Conservation (phyloP, 2,888 invertebrate species). For the Julus scandinavius region DNA sequence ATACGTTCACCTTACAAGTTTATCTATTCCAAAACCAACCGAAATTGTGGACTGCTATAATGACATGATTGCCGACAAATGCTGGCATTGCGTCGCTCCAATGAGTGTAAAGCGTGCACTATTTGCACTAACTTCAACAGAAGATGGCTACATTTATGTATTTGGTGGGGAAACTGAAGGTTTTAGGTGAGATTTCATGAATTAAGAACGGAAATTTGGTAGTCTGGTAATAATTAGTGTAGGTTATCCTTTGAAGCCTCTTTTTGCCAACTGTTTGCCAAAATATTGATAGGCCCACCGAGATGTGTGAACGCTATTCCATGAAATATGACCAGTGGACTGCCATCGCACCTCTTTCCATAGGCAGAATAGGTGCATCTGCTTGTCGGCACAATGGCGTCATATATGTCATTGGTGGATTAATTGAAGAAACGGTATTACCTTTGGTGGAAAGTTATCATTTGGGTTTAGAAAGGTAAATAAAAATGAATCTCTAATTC, state of each 20-base stretch:
- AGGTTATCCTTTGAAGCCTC: too few relatives aligned
- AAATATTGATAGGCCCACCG: not conserved
- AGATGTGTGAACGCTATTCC: constrained; percentile 42
- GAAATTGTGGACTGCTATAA: constrained; percentile 37
- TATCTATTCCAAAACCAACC: constrained; percentile 30
- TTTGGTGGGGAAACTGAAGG: constrained; percentile 49
- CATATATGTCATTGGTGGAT: constrained; percentile 36
- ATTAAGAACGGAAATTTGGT: too few relatives aligned
- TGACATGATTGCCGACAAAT: not conserved
- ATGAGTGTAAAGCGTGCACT: not conserved
- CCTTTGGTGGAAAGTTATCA: constrained; percentile 35
- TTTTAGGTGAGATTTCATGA: not conserved
- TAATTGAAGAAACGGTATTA: constrained; percentile 43
- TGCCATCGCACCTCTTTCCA: not conserved
- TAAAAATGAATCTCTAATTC: too few relatives aligned
- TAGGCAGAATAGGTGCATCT: constrained; percentile 13
- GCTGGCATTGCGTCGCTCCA: not conserved
- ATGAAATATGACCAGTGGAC: constrained; percentile 29
- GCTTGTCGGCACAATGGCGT: constrained; percentile 43
- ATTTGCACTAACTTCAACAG: not conserved
- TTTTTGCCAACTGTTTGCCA: not conserved
- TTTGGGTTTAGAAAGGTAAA: not conserved
- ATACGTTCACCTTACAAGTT: not conserved
- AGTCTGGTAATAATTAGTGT: too few relatives aligned
- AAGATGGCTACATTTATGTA: constrained; percentile 45